These are phyloP conservation scores for Dicyrtomina minuta DNA, from an alignment of 2,888 invertebrate species.

Conservation along the genomic window DNA sequence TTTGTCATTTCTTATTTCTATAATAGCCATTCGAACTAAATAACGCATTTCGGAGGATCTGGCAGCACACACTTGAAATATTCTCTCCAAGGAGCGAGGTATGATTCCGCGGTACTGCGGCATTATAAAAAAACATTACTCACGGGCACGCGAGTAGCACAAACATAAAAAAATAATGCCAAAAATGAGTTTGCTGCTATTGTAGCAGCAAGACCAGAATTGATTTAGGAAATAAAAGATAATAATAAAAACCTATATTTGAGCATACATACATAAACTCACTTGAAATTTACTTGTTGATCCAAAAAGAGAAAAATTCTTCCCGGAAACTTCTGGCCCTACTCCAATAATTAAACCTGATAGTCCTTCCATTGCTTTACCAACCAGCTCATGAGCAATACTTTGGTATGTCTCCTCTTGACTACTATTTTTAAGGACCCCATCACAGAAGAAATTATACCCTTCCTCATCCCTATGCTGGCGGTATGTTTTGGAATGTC, in stretches of 20 bases:
- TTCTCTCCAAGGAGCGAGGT: constrained; percentile 45
- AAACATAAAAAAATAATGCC: too few species aligned
- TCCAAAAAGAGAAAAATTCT: constrained; percentile 48
- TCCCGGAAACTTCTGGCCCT: constrained; percentile 50
- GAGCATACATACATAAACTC: too few species aligned
- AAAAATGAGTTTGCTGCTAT: not conserved
- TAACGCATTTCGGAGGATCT: constrained; percentile 35
- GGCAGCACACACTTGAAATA: constrained; percentile 38
- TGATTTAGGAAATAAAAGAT: too few species aligned
- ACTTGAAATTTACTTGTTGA: constrained; percentile 40
- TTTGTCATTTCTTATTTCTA: constrained; percentile 46
- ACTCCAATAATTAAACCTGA: constrained; percentile 43
- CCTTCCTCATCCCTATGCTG: constrained; percentile 32
- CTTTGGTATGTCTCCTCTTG: constrained; percentile 44
- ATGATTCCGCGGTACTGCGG: constrained; percentile 45
- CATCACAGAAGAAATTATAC: constrained; percentile 35
- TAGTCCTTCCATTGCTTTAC: constrained; percentile 46
- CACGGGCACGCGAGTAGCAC: too few species aligned
- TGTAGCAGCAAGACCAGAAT: too few species aligned
- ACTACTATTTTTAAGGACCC: constrained; percentile 36
- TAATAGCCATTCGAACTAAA: constrained; percentile 41
- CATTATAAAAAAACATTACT: not conserved
- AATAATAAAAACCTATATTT: too few species aligned
- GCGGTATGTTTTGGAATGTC: not conserved
- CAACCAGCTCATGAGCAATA: constrained; percentile 40